These are phyloP conservation scores for Melinaea menophilus DNA, from an alignment of 2,888 invertebrate species.

Conservation along the genomic window DNA sequence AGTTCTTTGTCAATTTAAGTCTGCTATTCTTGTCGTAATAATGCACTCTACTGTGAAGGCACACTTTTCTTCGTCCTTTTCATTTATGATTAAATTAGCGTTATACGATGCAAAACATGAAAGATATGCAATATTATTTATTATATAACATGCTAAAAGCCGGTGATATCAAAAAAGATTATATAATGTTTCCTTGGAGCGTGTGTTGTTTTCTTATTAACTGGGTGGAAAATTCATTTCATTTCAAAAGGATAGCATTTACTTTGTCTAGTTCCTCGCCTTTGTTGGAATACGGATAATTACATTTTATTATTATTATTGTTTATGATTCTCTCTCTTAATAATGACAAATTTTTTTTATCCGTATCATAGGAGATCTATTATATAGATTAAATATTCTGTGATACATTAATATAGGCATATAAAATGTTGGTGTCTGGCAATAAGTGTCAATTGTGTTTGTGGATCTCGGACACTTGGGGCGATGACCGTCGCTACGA, in stretches of 20 bases:
- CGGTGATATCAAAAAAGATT: conserved; percentile 1
- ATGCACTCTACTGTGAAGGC: conserved; percentile 34
- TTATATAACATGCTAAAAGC: conserved; percentile 30
- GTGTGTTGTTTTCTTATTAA: conserved; percentile 7
- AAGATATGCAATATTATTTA: conserved; percentile 46
- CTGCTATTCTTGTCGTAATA: conserved; percentile 35
- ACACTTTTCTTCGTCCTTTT: conserved; percentile 39
- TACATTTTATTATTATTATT: no score
- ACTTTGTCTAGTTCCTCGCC: background rate
- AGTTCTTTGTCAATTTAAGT: conserved; percentile 53
- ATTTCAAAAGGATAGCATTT: background rate
- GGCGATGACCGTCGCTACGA: conserved; percentile 2
- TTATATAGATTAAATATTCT: no score
- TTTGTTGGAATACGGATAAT: background rate
- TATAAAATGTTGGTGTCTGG: background rate
- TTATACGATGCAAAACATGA: conserved; percentile 42
- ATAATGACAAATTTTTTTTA: background rate
- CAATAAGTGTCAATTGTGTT: conserved; percentile 8
- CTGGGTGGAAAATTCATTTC: background rate
- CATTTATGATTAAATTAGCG: conserved; percentile 43
- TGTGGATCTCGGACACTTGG: background rate
- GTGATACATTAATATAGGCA: conserved; percentile 1
- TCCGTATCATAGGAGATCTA: background rate
- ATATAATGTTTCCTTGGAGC: conserved; percentile 10
- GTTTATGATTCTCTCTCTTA: background rate